Percentiles rank a stretch among this genome's conserved stretches.
phyloP scores from a whole-genome alignment of 2,888 invertebrate genomes.

The Malacosoma neustria region DNA sequence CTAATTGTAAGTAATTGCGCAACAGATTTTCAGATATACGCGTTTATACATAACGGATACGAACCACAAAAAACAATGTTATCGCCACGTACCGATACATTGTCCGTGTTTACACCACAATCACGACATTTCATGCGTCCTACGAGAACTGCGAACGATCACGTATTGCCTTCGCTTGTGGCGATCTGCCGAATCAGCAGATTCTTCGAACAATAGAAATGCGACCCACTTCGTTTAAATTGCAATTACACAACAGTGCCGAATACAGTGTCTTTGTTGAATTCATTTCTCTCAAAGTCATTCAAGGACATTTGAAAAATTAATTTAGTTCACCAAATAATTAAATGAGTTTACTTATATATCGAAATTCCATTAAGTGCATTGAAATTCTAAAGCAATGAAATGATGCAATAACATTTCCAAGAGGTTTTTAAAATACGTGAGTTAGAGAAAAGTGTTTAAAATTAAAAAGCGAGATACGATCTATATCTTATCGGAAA shows the following conservation, averaged over 20 bases:
- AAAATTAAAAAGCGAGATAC: too few species aligned
- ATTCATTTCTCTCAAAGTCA: too few species aligned
- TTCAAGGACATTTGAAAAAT: too few species aligned
- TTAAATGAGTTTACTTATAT: too few species aligned
- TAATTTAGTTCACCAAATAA: too few species aligned
- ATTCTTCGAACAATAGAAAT: conserved; percentile 3
- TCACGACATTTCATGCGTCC: conserved; percentile 39
- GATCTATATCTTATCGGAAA: background rate
- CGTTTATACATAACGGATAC: conserved; percentile 26
- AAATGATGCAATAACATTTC: too few species aligned
- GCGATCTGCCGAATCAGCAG: conserved; percentile 12
- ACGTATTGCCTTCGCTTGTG: conserved; percentile 26
- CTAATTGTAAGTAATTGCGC: too few species aligned
- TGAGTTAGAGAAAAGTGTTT: too few species aligned
- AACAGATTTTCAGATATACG: conserved; percentile 1
- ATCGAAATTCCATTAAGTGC: too few species aligned
- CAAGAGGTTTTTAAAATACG: too few species aligned
- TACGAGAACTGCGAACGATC: conserved; percentile 19
- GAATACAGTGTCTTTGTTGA: too few species aligned
- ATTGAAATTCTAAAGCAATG: too few species aligned
- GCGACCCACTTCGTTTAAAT: background rate
- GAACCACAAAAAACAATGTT: conserved; percentile 37
- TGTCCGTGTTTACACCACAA: conserved; percentile 24
- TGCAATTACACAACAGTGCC: background rate
- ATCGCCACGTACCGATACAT: conserved; percentile 50